Percentiles rank a stretch among this genome's conserved stretches.
These are phyloP conservation scores for Bombylius discolor DNA, from an alignment of 2,888 invertebrate species.

Conservation along the genomic window DNA sequence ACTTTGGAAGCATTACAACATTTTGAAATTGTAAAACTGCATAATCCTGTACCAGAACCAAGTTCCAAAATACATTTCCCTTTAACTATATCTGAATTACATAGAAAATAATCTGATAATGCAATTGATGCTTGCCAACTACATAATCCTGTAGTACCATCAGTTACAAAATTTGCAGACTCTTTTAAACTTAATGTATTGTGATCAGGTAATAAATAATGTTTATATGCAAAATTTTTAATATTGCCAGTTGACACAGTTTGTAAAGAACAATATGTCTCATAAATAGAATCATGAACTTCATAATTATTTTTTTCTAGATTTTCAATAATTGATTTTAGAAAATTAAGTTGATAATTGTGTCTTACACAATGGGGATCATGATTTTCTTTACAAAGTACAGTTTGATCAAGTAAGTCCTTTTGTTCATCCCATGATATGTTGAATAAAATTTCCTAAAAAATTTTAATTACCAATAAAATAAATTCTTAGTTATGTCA, in stretches of 20 bases:
- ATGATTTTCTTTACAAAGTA: conserved; percentile 40
- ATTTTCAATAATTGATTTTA: conserved; percentile 48
- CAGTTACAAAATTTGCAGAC: conserved; percentile 55
- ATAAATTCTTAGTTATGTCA: not conserved
- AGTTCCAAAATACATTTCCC: conserved; percentile 54
- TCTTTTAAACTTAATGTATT: conserved; percentile 50
- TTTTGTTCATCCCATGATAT: conserved; percentile 43
- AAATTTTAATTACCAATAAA: not conserved
- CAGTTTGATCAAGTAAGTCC: conserved; percentile 44
- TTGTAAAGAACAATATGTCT: conserved; percentile 43
- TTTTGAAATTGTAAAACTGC: conserved; percentile 49
- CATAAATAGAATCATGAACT: conserved; percentile 53
- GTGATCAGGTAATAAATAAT: conserved; percentile 39
- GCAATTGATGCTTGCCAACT: conserved; percentile 68
- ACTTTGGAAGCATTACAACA: conserved; percentile 46
- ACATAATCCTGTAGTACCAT: conserved; percentile 67
- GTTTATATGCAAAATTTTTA: conserved; percentile 44
- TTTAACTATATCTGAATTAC: conserved; percentile 40
- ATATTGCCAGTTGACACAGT: conserved; percentile 23
- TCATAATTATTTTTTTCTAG: conserved; percentile 43
- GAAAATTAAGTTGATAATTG: conserved; percentile 49
- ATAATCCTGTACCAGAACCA: conserved; percentile 64
- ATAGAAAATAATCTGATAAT: conserved; percentile 56
- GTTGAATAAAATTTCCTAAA: conserved; percentile 3
- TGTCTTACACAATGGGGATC: conserved; percentile 46